phyloP scores from a whole-genome alignment of 2,113 vertebrate species.

The Pachycephala philippinensis region DNA sequence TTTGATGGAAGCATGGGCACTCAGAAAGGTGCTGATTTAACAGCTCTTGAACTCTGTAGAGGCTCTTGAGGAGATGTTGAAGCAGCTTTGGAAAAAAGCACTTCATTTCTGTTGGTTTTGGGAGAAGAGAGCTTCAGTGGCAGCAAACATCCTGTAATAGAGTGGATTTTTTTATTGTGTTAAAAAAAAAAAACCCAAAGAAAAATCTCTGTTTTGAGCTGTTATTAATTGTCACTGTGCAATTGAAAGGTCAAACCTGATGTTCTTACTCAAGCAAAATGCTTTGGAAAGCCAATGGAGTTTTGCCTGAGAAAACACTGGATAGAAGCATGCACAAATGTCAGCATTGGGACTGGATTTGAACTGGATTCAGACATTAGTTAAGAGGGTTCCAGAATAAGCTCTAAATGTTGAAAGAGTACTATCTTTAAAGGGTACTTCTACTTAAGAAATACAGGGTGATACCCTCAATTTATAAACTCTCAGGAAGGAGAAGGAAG shows the following conservation, averaged over 20 bases:
- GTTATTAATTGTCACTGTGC: constrained; percentile 46
- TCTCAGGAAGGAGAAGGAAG: background rate
- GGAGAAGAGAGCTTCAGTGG: background rate
- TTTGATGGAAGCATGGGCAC: background rate
- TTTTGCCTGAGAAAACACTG: constrained; percentile 61
- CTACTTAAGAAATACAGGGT: background rate
- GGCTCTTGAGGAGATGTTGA: background rate
- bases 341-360: constrained; percentile 34
- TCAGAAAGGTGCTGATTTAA: constrained; percentile 6
- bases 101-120: constrained; percentile 34
- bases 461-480: background rate
- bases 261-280: constrained; percentile 34
- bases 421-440: background rate
- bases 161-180: constrained; percentile 13
- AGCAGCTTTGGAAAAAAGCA: background rate
- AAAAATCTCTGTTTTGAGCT: constrained; percentile 24
- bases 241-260: constrained; percentile 56
- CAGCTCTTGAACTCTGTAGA: background rate
- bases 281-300: constrained; percentile 47
- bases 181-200: background rate
- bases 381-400: constrained; percentile 21
- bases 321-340: constrained; percentile 19
- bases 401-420: background rate
- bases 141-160: background rate
- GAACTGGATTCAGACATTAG: constrained; percentile 17